A percentile compares a stretch with the other conserved stretches of the same genome.
Evolutionary conservation across 2,888 invertebrate species (phyloP).

Genomic region (Leptarthrus brevirostris): DNA sequence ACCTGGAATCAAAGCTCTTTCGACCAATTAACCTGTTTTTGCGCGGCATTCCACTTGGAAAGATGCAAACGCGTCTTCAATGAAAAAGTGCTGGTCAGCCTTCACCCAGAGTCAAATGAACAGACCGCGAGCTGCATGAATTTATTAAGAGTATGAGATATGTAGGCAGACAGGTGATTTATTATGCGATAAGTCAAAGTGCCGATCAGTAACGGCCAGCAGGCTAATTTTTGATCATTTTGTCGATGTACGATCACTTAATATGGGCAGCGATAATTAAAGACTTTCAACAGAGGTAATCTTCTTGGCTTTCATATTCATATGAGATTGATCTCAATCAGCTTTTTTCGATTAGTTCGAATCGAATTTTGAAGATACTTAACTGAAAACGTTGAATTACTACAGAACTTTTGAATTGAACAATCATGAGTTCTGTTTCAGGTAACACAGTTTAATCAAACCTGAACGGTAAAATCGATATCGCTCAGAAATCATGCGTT

Average conservation of each 20-base stretch:
- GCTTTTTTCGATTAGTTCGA: no score
- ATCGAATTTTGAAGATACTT: no score
- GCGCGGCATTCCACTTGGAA: background rate
- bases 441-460: no score
- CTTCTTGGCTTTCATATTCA: no score
- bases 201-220: background rate
- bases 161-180: constrained; percentile 7
- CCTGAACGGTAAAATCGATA: no score
- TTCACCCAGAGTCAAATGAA: constrained; percentile 18
- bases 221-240: background rate
- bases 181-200: constrained; percentile 6
- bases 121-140: background rate
- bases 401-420: no score
- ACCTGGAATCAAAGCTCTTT: constrained; percentile 4
- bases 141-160: background rate
- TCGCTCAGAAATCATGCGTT: no score
- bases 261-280: background rate
- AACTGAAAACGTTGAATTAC: no score
- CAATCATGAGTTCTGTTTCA: no score
- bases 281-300: background rate
- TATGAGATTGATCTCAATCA: no score
- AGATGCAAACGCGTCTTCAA: constrained; percentile 26
- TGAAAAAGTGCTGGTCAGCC: constrained; percentile 20
- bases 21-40: constrained; percentile 36
- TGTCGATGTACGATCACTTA: background rate